Evolutionary conservation across 2,888 invertebrate species (phyloP).

Genomic region (Spilarctia lutea): DNA sequence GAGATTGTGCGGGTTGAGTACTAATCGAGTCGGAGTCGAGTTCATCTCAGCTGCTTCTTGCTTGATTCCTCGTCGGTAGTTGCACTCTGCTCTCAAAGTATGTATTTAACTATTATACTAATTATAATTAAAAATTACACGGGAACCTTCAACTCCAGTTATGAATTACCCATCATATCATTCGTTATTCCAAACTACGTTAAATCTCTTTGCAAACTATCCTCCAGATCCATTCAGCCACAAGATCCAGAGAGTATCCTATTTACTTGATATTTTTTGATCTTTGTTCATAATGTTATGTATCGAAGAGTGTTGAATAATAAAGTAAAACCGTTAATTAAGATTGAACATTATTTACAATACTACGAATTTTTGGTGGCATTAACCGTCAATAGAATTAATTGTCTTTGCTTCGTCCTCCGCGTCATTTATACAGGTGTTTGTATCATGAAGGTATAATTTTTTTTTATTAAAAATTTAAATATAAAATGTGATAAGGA

Average conservation of each 20-base stretch:
- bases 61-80: conserved; percentile 46
- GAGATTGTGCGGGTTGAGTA: conserved; percentile 37
- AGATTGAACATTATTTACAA: neutral
- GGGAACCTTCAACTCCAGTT: neutral
- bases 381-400: neutral
- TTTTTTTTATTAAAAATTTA: no score
- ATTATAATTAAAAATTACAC: neutral
- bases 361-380: neutral
- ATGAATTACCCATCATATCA: neutral
- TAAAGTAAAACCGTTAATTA: neutral
- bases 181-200: neutral
- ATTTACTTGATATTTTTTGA: neutral
- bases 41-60: conserved; percentile 34
- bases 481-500: neutral
- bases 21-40: conserved; percentile 25
- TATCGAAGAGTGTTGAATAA: neutral
- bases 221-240: neutral
- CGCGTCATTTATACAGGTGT: neutral
- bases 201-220: neutral
- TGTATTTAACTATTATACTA: conserved; percentile 35
- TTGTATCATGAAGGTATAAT: neutral
- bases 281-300: neutral
- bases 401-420: neutral
- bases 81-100: conserved; percentile 46
- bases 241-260: neutral